phyloP scores from a whole-genome alignment of 2,797 vertebrate species.

The Parambassis ranga region DNA sequence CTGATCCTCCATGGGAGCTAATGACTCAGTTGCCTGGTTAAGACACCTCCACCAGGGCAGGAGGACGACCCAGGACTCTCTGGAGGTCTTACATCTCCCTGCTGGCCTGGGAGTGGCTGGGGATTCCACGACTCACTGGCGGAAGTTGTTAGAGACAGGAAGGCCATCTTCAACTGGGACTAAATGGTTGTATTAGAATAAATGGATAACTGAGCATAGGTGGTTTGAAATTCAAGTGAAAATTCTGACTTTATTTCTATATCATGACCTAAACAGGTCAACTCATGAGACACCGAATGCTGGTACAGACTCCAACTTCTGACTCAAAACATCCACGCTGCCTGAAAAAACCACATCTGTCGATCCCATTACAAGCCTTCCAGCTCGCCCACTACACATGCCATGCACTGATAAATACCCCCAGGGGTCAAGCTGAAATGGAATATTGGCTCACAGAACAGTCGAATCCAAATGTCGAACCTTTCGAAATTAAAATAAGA shows the following conservation, averaged over 20 bases:
- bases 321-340: slow-evolving; percentile 16
- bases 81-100: too few relatives aligned
- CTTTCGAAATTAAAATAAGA: slow-evolving; percentile 15
- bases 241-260: neutral
- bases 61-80: too few relatives aligned
- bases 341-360: slow-evolving; percentile 28
- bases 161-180: too few relatives aligned
- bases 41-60: too few relatives aligned
- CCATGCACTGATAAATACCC: slow-evolving; percentile 29
- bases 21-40: too few relatives aligned
- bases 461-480: slow-evolving; percentile 26
- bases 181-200: too few relatives aligned
- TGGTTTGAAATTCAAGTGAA: neutral
- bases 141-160: too few relatives aligned
- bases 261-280: slow-evolving; percentile 15
- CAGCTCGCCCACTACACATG: slow-evolving; percentile 29
- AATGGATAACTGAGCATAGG: too few relatives aligned
- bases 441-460: slow-evolving; percentile 31
- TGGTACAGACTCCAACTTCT: slow-evolving; percentile 3
- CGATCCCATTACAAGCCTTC: slow-evolving; percentile 29
- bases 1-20: too few relatives aligned
- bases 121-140: too few relatives aligned
- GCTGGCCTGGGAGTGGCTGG: too few relatives aligned
- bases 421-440: slow-evolving; percentile 24
- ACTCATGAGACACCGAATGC: neutral